A percentile compares a stretch with the other conserved stretches of the same genome.
phyloP scores from a whole-genome alignment of 92 coral and sea anemone genomes.

The Anthopleura xanthogrammica region DNA sequence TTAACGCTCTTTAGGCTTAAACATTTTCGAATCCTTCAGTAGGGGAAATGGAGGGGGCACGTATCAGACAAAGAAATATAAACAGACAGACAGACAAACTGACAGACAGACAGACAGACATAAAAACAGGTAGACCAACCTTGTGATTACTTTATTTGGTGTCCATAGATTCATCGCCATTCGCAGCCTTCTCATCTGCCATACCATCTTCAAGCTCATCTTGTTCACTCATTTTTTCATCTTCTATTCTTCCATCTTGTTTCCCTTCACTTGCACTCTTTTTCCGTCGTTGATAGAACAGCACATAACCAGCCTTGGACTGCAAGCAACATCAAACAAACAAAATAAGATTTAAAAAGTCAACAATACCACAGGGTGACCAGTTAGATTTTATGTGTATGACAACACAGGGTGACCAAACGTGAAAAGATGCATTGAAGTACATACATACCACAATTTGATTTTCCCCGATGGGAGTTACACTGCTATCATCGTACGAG shows the following conservation, averaged over 20 bases:
- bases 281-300: conserved; percentile 78
- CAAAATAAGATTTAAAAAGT: not conserved
- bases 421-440: too few relatives aligned
- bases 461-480: conserved; percentile 66
- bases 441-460: conserved; percentile 72
- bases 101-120: too few relatives aligned
- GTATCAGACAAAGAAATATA: not conserved
- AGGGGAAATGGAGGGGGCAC: not conserved
- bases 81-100: too few relatives aligned
- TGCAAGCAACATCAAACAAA: conserved; percentile 6
- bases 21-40: not conserved
- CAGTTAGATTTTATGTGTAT: not conserved
- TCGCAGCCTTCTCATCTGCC: conserved; percentile 29
- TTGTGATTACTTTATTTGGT: conserved; percentile 22
- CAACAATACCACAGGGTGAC: not conserved
- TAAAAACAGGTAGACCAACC: not conserved
- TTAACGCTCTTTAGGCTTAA: not conserved
- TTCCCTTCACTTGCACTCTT: conserved; percentile 19
- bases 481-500: conserved; percentile 98
- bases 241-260: conserved; percentile 27
- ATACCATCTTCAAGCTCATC: conserved; percentile 27
- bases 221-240: conserved; percentile 50
- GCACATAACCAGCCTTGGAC: conserved; percentile 86
- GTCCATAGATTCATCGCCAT: conserved; percentile 56
- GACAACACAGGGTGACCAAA: not conserved